phyloP scores from a whole-genome alignment of 2,113 vertebrate species.

The Psophia crepitans region DNA sequence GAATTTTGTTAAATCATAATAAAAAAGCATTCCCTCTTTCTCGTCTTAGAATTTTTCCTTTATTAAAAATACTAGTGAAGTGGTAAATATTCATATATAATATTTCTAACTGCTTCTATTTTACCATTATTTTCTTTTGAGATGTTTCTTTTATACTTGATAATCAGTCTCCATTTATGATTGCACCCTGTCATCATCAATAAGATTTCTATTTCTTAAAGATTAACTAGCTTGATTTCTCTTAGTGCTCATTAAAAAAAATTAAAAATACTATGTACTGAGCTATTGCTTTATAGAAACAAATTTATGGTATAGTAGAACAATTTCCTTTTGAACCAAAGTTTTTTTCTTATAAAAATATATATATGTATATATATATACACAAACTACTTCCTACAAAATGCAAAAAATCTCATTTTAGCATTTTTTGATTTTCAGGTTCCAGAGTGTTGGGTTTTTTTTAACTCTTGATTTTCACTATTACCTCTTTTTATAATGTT shows the following conservation, averaged over 20 bases:
- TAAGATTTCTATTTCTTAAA: no score
- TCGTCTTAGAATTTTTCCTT: not conserved
- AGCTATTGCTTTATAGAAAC: no score
- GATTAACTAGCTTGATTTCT: no score
- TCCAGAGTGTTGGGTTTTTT: no score
- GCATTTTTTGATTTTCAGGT: not conserved
- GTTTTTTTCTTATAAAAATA: no score
- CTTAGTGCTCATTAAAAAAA: no score
- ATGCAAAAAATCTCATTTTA: not conserved
- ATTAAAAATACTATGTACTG: no score
- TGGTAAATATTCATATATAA: not conserved
- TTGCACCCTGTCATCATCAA: not conserved
- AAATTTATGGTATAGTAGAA: no score
- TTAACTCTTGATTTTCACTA: not conserved
- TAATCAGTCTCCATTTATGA: not conserved
- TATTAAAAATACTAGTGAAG: no score
- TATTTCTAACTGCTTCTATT: not conserved
- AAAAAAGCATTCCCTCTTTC: not conserved
- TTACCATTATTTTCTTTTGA: not conserved
- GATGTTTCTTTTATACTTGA: not conserved
- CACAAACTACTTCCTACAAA: not conserved
- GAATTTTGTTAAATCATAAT: not conserved
- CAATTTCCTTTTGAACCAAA: no score
- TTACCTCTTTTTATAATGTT: not conserved
- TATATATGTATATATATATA: no score